Base-by-base conservation (phyloP, 2,888 invertebrate genomes). In the Lapara coniferarum region DNA sequence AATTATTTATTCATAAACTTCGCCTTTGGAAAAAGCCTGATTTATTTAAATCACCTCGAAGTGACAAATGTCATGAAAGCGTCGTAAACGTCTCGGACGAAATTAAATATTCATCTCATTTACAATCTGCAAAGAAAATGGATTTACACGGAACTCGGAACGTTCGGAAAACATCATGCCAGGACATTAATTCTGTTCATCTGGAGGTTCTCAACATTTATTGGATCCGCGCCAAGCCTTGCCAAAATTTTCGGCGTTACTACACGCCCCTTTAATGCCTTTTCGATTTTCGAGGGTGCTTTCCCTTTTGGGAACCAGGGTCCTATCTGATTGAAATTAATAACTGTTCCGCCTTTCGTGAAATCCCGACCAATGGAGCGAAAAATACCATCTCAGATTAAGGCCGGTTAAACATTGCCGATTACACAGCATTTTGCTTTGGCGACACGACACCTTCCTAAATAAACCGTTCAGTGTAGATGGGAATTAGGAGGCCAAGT, bases 361-460 rank as follows among this genome's bases (percentile, higher is more conserved):
- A 57, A 66, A 56, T 69, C 69, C 52, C 66, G 75, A 71, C 73
- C 79, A 77, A 79, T 81, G 75, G 73, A 77, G 73, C 75, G 77
- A 78, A 78, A 82, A 85, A 80, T 78, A 78, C 75, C 79, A 78
- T 76, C 73, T 75, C 72, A 74, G 76, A 81, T 85, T 84, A 83
- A 74, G 75, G 70, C 30, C 73, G 73, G 77, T 78, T 78, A 73
- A 83, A 78, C 76, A 76, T 78, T 67, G 72, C 63, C 74, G 74
- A 78, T 79, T 79, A 81, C 53, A 44, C 44, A 44, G 67, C 67
- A 55, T 55, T 55, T 67, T 53, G 67, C 44, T 55, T 63, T 19
- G 56, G 44, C 53, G 67, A 37, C 46, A 67, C 63, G 63, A 19
- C 49, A 63, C 49, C 63, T 63, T 19, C 63, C 46, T 19, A 63